These are phyloP conservation scores for Idaea straminata DNA, from an alignment of 2,888 invertebrate genomes.

Conservation along the genomic window DNA sequence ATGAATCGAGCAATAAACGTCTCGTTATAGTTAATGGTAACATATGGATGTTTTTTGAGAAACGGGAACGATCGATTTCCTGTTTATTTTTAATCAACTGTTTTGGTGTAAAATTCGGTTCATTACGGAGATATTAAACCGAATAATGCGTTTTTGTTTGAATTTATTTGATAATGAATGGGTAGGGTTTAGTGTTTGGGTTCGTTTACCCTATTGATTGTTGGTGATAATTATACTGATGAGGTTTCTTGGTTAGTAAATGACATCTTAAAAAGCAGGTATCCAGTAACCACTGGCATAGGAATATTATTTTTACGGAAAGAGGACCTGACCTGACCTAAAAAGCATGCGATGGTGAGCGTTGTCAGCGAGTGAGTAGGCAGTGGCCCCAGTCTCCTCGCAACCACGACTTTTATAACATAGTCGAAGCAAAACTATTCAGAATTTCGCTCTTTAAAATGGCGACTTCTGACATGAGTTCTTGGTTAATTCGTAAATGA, in stretches of 20 bases:
- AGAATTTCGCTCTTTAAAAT: no score
- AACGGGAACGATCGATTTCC: constrained; percentile 58
- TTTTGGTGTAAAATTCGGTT: constrained; percentile 29
- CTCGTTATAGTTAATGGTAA: constrained; percentile 73
- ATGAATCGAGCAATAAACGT: constrained; percentile 66
- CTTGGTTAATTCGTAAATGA: no score
- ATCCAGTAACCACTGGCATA: no score
- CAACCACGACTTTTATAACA: no score
- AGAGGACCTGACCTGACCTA: no score
- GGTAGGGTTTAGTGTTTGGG: not conserved
- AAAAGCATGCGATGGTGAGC: no score
- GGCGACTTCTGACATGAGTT: no score
- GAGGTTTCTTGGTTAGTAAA: not conserved
- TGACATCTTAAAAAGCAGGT: no score
- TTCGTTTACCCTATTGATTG: not conserved
- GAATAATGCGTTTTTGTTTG: not conserved
- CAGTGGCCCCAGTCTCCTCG: no score
- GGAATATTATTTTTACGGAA: no score
- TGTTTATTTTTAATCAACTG: constrained; percentile 61
- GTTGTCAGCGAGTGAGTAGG: no score
- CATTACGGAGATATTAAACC: not conserved
- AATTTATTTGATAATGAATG: not conserved
- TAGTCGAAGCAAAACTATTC: no score
- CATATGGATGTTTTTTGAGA: constrained; percentile 64
- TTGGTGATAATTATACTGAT: not conserved